Base-by-base conservation (phyloP, 2,888 invertebrate species). In the Polia nebulosa region DNA sequence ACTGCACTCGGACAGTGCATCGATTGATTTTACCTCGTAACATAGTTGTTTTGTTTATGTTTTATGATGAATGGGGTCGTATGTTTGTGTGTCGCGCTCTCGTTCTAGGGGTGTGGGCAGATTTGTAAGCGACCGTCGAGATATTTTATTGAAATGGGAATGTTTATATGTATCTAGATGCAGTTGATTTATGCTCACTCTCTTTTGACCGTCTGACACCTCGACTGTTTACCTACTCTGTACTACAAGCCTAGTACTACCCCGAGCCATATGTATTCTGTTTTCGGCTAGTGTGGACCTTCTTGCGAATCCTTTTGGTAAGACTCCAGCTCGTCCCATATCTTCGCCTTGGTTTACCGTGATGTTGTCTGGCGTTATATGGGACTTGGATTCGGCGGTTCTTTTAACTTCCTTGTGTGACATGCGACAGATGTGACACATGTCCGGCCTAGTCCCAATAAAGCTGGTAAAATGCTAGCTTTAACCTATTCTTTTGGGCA, bases 11-110 rank as follows among this genome's bases (percentile, higher is more conserved):
- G 82, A 77, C 76, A 71, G 47, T 72, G 75, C 69, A 75, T 51
- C 72, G 74, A 76, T 80, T 80, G 77, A 76, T 82, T 83, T 73
- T 62, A 73, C 78, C 81, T 66, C 65, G 78, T 81, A 81, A 72
- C 81, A 78, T 67, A 70, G 45, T 76, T 64, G 63, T 76, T 76
- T 77, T 76, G 77, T 77, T 80, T 76, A 61, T 79, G 57, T 63
- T 70, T 62, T 63, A 69, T 76, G 62, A 76, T 76, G 76, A 76
- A 76, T 76, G 75, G 78, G 22, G 57, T 56, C 47, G 62, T 47
- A 52, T 56, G 72, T 51, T 47, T 49, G 77, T 47, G 47, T 68
- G 32, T 51, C 52, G 52, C 71, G 53, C 56, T 58, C 49, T 58
- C 52, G 27, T 9, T 45, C 39, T 53, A 39, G 17, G 9, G 67